phyloP scores from a whole-genome alignment of 2,888 invertebrate species.

The Dynastes grantii region DNA sequence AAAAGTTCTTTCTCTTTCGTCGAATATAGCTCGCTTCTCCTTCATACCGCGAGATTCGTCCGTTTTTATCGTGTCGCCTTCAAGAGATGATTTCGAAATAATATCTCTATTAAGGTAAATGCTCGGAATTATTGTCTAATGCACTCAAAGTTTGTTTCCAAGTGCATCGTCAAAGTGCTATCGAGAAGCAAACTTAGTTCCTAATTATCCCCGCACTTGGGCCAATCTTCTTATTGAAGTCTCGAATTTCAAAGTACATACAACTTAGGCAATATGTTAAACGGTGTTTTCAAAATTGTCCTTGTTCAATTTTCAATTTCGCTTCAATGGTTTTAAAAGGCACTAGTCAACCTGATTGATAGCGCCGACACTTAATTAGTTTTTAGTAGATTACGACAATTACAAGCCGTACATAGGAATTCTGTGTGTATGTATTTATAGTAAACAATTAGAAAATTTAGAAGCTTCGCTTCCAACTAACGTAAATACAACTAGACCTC shows the following conservation, averaged over 20 bases:
- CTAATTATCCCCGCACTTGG: slow-evolving; percentile 27
- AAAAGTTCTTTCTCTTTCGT: slow-evolving; percentile 36
- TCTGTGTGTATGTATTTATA: too few relatives aligned
- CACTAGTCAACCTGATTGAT: too few relatives aligned
- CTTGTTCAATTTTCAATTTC: too few relatives aligned
- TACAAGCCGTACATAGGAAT: too few relatives aligned
- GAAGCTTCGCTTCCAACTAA: too few relatives aligned
- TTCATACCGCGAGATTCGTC: background rate
- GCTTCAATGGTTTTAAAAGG: too few relatives aligned
- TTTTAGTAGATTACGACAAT: too few relatives aligned
- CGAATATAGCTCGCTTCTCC: slow-evolving; percentile 2
- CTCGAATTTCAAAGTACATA: background rate
- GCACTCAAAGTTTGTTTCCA: slow-evolving; percentile 39
- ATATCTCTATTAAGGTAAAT: slow-evolving; percentile 46
- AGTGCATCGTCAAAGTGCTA: slow-evolving; percentile 40
- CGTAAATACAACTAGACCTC: too few relatives aligned
- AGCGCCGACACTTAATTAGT: too few relatives aligned
- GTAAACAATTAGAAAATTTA: too few relatives aligned
- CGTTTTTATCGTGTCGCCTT: slow-evolving; percentile 26
- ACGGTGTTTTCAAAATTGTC: too few relatives aligned
- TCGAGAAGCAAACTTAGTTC: slow-evolving; percentile 34
- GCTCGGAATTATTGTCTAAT: slow-evolving; percentile 41
- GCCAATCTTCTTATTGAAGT: slow-evolving; percentile 37
- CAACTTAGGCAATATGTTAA: too few relatives aligned
- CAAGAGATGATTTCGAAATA: slow-evolving; percentile 41